A percentile compares a stretch with the other conserved stretches of the same genome.
These are phyloP conservation scores for Sitophilus oryzae DNA, from an alignment of 1,140 invertebrate genomes.

Conservation along the genomic window DNA sequence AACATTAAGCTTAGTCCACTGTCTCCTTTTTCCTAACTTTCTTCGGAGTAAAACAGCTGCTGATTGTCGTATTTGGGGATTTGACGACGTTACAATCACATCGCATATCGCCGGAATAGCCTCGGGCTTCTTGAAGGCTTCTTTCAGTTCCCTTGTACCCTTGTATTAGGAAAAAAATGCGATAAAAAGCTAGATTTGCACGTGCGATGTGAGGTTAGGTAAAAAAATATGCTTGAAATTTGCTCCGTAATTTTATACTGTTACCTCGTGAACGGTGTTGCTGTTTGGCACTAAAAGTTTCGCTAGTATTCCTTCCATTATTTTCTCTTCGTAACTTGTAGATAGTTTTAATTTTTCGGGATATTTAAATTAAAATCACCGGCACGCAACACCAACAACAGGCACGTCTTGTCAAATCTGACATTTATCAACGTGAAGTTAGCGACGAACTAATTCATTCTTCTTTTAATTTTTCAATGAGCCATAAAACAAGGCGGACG, in stretches of 20 bases:
- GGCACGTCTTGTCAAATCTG: not conserved
- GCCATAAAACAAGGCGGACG: too few species aligned
- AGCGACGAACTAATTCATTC: not conserved
- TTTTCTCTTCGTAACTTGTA: too few species aligned
- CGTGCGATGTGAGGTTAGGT: slow-evolving; percentile 36
- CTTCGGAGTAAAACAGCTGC: slow-evolving; percentile 59
- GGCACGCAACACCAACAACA: not conserved
- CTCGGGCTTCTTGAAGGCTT: slow-evolving; percentile 58
- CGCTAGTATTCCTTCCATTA: slow-evolving; percentile 50
- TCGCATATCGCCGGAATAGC: slow-evolving; percentile 53
- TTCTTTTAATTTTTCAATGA: too few species aligned
- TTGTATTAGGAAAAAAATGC: slow-evolving; percentile 34
- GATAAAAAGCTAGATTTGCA: slow-evolving; percentile 23
- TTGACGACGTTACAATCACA: slow-evolving; percentile 50
- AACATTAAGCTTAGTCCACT: slow-evolving; percentile 55
- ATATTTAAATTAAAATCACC: not conserved
- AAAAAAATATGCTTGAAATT: slow-evolving; percentile 3
- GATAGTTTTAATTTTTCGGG: not conserved
- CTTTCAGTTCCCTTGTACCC: slow-evolving; percentile 58
- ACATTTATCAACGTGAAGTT: not conserved
- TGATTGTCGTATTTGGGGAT: slow-evolving; percentile 60
- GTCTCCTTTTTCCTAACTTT: slow-evolving; percentile 52
- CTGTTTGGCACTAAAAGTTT: slow-evolving; percentile 51
- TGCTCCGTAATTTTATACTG: slow-evolving; percentile 19
- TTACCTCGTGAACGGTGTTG: slow-evolving; percentile 51